Evolutionary conservation across 1,140 invertebrate genomes (phyloP), one percentile per base, ranked within the genome.

Genomic region (Limonius californicus): DNA sequence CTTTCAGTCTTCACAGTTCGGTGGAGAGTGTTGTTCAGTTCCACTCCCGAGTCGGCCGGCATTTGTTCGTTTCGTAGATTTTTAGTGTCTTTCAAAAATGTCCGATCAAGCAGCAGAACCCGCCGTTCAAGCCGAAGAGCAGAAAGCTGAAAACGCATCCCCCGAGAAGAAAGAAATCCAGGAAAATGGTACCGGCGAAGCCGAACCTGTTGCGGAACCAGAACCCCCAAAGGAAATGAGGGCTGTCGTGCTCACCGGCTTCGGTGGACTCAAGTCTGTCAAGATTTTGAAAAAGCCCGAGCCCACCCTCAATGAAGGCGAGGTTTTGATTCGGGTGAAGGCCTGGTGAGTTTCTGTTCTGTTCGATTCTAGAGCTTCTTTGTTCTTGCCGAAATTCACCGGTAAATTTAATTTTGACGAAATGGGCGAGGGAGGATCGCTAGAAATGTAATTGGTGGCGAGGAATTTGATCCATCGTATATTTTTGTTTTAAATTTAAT

Each of bases 231-330:
- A 90, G 77, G 89, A 92, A 78, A 91, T 92, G 89, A 83, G 87
- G 77, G 87, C 87, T 64, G 85, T 94, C 63, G 87, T 92, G 63
- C 82, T 94, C 59, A 89, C 86, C 55, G 86, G 88, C 69, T 94
- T 92, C 77, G 92, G 91, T 19, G 90, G 90, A 20, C 81, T 92
- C 53, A 92, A 92, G 76, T 87, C 87, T 76, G 85, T 94, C 70
- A 92, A 92, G 79, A 85, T 89, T 54, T 81, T 87, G 68, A 89
- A 86, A 76, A 91, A 89, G 74, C 87, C 89, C 11, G 89, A 92
- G 75, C 87, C 89, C 6, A 83, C 82, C 20, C 76, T 86, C 14
- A 83, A 74, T 59, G 88, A 92, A 72, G 89, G 89, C 50, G 90
- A 94, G 75, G 87, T 94, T 58, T 81, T 93, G 16, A 89, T 94